These are phyloP conservation scores for Drosophila sturtevanti DNA, from an alignment of 1,140 invertebrate species.

Conservation along the genomic window DNA sequence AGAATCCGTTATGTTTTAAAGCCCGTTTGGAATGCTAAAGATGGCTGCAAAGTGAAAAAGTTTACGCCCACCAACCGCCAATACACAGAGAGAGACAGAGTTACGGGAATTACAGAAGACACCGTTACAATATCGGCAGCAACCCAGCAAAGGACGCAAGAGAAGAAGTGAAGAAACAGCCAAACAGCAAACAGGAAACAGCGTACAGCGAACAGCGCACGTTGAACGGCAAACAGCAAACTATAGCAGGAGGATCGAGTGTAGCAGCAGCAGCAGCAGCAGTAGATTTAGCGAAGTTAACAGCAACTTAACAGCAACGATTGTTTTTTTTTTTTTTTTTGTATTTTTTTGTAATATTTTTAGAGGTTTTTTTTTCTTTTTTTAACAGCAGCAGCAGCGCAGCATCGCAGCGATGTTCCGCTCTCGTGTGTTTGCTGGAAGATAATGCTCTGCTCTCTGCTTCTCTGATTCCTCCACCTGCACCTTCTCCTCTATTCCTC, in stretches of 20 bases:
- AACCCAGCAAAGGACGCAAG: slow-evolving; percentile 35
- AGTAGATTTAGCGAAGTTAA: slow-evolving; percentile 19
- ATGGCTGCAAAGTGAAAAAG: slow-evolving; percentile 13
- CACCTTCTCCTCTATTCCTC: slow-evolving; percentile 7
- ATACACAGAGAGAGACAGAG: slow-evolving; percentile 27
- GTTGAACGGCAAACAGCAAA: slow-evolving; percentile 23
- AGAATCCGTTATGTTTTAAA: not conserved
- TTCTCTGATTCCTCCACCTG: slow-evolving; percentile 32
- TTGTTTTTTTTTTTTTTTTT: not conserved
- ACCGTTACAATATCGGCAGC: slow-evolving; percentile 36
- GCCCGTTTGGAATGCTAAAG: not conserved
- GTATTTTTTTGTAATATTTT: no score
- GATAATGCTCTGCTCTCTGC: slow-evolving; percentile 47
- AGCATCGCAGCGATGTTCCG: slow-evolving; percentile 34
- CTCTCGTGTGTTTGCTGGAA: slow-evolving; percentile 8
- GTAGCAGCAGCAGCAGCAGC: slow-evolving; percentile 19
- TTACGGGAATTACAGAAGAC: slow-evolving; percentile 31
- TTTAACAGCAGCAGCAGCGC: slow-evolving; percentile 27
- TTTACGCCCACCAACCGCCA: slow-evolving; percentile 45
- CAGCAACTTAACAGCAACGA: slow-evolving; percentile 32
- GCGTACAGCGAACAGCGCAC: slow-evolving; percentile 2
- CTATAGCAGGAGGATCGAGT: slow-evolving; percentile 12
- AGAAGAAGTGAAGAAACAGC: slow-evolving; percentile 45
- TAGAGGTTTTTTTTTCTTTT: not conserved
- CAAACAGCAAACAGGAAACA: slow-evolving; percentile 27